Base-by-base conservation (phyloP, 2,888 invertebrate species). In the Xestia ashworthii region DNA sequence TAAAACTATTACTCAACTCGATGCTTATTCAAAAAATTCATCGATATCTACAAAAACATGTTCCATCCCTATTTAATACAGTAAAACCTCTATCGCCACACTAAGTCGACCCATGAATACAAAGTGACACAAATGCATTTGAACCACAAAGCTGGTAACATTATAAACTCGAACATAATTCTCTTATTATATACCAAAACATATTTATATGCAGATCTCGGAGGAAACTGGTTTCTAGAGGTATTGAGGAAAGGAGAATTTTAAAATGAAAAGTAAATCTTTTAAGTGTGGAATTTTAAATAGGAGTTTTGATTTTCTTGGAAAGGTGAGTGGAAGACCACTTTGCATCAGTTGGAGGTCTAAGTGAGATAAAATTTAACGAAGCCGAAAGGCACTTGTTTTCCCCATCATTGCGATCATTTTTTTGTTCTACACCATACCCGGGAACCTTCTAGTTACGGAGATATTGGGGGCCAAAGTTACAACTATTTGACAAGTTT, bases 21-120 rank as follows among this genome's bases (percentile, higher is more conserved):
- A 53, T 2, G n/a, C n/a, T 25, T 3, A 44, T 22, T 73, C 8
- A 19, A 72, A 72, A 32, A 19, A 12, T 32, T 58, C 2, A 80
- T 88, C 83, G 85, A 84, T 80, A 85, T 75, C 68, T 68, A 81
- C 58, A 60, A 68, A 4, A 8, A 8, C 8, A 32, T 32, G 32
- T 44, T 77, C 58, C 88, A 80, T 77, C 90, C 38, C 89, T 91
- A 89, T 82, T 81, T 87, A 85, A 87, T 88, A 89, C 74, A 89
- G 85, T 86, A 87, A 89, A 84, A 79, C 85, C 83, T 83, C 71
- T 85, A 87, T 87, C 83, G 78, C 77, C 70, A 73, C 75, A 84
- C 87, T 87, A 85, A 86, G 81, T 84, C 85, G 55, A 72, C 71
- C 88, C 74, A 89, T 92, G 93, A 92, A 92, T 92, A 91, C 90